Evolutionary conservation across 2,888 invertebrate species (phyloP), one percentile per base, ranked within the genome.

Genomic region (Rhagonycha lutea): DNA sequence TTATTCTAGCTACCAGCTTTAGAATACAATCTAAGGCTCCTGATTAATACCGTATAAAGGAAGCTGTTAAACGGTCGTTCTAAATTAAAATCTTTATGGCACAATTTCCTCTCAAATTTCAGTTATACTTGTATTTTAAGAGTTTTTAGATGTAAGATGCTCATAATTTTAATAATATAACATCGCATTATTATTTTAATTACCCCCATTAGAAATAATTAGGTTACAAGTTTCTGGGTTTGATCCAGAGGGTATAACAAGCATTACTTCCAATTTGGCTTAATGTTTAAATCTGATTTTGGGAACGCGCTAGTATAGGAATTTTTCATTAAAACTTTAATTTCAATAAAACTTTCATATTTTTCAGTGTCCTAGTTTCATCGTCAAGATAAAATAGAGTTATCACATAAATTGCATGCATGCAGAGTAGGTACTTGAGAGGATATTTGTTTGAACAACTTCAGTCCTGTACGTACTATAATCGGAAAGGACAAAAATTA

Each of bases 1-100:
- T 86, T 85, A 86, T 86, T 86, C 83, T 79, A 73, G 69, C 76
- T 73, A 70, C 72, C 70, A 73, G 75, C 75, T 71, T 70, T 74
- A 70, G 74, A 77, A 77, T 75, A 73, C 74, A 77, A 69, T 73
- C 75, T 78, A 61, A 73, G 73, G 69, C 68, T 73, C 29, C 70
- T 78, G 78, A 78, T 78, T 78, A 75, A 78, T 75, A 77, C 74
- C 69, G 63, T 77, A 73, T 77, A 71, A 77, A 77, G 76, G 71
- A 71, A 71, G 71, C 73, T 23, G 68, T 71, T 75, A 70, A 73
- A 76, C 68, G 62, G 62, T 68, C 73, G 61, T 24, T 62, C 63
- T 71, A 77, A 74, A 74, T 74, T 77, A 77, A 71, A 73, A 23
- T 29, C 65, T 28, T 67, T 47, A 18, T 28, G 18, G 47, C 29